These are phyloP conservation scores for Onychomys torridus DNA, from an alignment of 2,797 vertebrate genomes.

Conservation along the genomic window DNA sequence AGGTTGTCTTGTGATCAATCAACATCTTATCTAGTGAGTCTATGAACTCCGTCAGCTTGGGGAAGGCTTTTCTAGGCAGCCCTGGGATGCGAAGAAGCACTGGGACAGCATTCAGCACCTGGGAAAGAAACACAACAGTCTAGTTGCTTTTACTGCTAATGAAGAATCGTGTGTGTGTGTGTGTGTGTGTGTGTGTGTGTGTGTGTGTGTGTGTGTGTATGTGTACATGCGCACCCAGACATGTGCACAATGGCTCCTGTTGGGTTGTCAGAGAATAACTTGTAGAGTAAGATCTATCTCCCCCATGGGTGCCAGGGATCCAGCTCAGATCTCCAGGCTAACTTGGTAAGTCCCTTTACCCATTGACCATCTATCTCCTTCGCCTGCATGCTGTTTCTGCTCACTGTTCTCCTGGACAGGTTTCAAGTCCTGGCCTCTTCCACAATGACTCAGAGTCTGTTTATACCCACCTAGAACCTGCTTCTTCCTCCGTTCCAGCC, in stretches of 20 bases:
- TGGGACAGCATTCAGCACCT: slow-evolving; percentile 34
- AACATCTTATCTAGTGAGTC: slow-evolving; percentile 61
- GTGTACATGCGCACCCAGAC: too few relatives aligned
- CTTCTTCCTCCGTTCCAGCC: neutral
- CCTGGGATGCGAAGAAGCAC: slow-evolving; percentile 81
- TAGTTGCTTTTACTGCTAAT: neutral
- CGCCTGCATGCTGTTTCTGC: too few relatives aligned
- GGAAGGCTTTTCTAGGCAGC: slow-evolving; percentile 77
- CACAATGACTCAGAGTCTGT: too few relatives aligned
- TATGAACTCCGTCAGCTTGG: neutral
- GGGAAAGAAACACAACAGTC: neutral
- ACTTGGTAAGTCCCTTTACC: neutral
- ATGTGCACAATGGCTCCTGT: too few relatives aligned
- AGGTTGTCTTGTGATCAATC: slow-evolving; percentile 81
- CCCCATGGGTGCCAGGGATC: too few relatives aligned
- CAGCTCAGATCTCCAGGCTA: neutral
- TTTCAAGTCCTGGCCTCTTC: rapidly evolving
- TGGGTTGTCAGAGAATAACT: neutral
- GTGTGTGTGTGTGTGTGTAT: neutral
- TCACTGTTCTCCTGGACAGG: rapidly evolving
- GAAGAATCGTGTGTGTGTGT: neutral
- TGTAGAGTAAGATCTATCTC: neutral
- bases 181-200: neutral
- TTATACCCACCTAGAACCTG: rapidly evolving
- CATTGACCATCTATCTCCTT: neutral